phyloP scores from a whole-genome alignment of 2,888 invertebrate genomes.

The Philereme transversata region DNA sequence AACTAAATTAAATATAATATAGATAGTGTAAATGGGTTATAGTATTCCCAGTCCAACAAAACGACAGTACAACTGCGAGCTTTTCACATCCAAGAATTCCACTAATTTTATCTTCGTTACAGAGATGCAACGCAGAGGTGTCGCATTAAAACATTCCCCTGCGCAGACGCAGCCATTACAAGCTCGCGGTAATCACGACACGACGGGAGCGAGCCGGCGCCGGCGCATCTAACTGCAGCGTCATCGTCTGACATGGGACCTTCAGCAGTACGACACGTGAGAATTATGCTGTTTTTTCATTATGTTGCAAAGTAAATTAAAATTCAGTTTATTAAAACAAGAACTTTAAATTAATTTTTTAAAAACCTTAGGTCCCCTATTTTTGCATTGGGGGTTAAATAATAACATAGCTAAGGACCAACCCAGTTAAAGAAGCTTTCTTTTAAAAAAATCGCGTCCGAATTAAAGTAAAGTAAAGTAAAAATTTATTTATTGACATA shows the following conservation, averaged over 20 bases:
- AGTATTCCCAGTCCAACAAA: neutral
- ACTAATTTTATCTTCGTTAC: conserved; percentile 7
- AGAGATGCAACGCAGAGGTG: conserved; percentile 23
- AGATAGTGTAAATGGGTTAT: no score
- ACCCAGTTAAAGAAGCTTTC: no score
- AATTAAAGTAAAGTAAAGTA: no score
- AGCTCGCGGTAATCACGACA: conserved; percentile 42
- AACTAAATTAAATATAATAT: no score
- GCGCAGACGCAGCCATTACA: conserved; percentile 42
- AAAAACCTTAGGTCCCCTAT: no score
- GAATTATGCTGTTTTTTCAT: neutral
- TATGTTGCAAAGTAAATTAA: no score
- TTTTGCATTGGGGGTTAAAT: no score
- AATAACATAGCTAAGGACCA: no score
- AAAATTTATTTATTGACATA: no score
- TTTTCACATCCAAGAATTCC: conserved; percentile 5
- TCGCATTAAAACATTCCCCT: conserved; percentile 43
- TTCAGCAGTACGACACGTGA: neutral
- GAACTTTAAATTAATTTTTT: no score
- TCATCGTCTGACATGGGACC: conserved; percentile 45
- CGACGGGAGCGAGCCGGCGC: conserved; percentile 31
- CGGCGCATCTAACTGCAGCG: conserved; percentile 64
- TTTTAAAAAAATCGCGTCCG: no score
- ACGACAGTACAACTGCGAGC: neutral
- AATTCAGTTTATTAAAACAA: no score